Evolutionary conservation across 2,113 vertebrate species (phyloP).

Genomic region (Passer montanus): DNA sequence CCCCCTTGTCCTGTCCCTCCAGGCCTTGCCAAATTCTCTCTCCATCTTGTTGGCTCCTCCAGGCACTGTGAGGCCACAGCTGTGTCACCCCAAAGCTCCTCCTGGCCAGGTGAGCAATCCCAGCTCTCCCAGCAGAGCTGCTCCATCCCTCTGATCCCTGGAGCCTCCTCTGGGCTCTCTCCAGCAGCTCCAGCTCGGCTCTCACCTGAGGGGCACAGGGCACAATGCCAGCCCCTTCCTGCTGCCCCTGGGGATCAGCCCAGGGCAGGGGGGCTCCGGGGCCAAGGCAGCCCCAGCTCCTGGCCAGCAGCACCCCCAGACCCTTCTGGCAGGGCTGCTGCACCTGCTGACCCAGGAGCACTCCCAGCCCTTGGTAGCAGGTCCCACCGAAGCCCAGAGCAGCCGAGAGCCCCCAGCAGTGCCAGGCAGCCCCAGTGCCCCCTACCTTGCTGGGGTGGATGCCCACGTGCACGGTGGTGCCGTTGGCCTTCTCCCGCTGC

Average conservation of each 20-base stretch:
- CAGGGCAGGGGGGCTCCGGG: neutral
- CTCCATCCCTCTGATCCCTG: too few species aligned
- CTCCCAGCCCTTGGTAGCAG: fast-evolving
- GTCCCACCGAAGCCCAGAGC: neutral
- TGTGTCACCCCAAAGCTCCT: too few species aligned
- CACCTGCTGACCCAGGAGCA: neutral
- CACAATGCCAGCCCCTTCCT: neutral
- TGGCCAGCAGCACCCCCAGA: neutral
- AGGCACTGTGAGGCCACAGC: too few species aligned
- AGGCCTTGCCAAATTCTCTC: too few species aligned
- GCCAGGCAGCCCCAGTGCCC: too few species aligned
- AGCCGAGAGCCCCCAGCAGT: neutral
- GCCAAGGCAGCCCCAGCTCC: neutral
- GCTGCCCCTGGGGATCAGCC: neutral
- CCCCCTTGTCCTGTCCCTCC: too few species aligned
- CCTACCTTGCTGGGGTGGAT: conserved; percentile 94
- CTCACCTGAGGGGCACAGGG: neutral
- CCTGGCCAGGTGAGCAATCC: too few species aligned
- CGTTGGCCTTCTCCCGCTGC: conserved; percentile 92
- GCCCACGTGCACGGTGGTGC: conserved; percentile 91
- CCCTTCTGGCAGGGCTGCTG: neutral
- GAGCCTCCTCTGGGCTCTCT: too few species aligned
- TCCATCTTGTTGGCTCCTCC: too few species aligned
- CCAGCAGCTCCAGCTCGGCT: neutral
- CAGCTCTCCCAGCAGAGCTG: too few species aligned